These are phyloP conservation scores for Drosophila robusta DNA, from an alignment of 2,888 invertebrate genomes.

Conservation along the genomic window DNA sequence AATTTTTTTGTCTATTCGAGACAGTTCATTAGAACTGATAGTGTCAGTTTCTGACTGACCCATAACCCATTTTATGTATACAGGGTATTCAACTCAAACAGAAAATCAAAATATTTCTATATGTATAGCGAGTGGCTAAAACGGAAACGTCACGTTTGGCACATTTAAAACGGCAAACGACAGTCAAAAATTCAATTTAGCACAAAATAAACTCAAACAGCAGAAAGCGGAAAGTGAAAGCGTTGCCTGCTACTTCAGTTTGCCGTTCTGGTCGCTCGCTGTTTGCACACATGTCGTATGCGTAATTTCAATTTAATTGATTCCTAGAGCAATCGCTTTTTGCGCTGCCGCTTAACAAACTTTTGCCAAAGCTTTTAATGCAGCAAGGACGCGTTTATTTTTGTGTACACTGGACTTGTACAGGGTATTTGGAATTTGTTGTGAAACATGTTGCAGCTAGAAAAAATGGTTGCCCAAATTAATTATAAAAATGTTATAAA, in stretches of 20 bases:
- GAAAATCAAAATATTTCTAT: neutral
- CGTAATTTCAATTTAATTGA: slow-evolving; percentile 78
- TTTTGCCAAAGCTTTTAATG: slow-evolving; percentile 65
- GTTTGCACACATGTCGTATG: slow-evolving; percentile 72
- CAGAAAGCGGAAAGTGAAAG: slow-evolving; percentile 45
- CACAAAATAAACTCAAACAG: slow-evolving; percentile 43
- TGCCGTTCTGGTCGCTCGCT: neutral
- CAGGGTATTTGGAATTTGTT: neutral
- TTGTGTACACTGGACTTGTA: neutral
- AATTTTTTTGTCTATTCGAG: too few relatives aligned
- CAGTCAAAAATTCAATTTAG: slow-evolving; percentile 46
- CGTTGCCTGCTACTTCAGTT: slow-evolving; percentile 1
- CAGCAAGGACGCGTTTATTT: slow-evolving; percentile 39
- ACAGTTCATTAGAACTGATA: too few relatives aligned
- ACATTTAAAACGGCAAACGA: slow-evolving; percentile 44
- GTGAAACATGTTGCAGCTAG: too few relatives aligned
- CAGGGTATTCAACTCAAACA: slow-evolving; percentile 1
- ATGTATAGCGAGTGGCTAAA: slow-evolving; percentile 1
- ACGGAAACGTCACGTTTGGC: slow-evolving; percentile 59
- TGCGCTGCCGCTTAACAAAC: slow-evolving; percentile 46
- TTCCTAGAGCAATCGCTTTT: slow-evolving; percentile 57
- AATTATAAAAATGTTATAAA: too few relatives aligned
- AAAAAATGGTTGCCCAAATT: too few relatives aligned
- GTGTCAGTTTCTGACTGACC: neutral
- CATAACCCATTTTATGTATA: neutral